phyloP scores from a whole-genome alignment of 2,113 vertebrate genomes.

The Dipodomys ordii region DNA sequence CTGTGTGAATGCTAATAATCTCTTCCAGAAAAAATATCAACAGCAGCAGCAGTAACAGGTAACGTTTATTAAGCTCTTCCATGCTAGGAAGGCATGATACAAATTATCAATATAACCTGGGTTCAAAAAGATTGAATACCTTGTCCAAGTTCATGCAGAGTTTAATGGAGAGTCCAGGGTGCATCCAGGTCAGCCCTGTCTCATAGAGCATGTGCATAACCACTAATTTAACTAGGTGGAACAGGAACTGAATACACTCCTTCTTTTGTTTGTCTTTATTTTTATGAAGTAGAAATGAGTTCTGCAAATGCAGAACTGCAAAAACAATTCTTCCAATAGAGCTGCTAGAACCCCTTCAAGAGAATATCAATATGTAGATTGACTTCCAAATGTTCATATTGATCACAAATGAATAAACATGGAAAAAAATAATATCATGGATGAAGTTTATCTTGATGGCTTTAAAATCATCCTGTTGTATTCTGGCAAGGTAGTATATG shows the following conservation, averaged over 20 bases:
- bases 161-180: background rate
- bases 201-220: background rate
- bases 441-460: conserved; percentile 23
- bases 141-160: background rate
- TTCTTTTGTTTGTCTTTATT: too few species aligned
- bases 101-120: background rate
- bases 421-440: conserved; percentile 55
- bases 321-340: too few species aligned
- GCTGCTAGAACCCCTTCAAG: too few species aligned
- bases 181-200: background rate
- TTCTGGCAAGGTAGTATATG: conserved; percentile 53
- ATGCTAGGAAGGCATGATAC: background rate
- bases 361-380: too few species aligned
- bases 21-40: background rate
- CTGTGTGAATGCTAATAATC: background rate
- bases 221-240: background rate
- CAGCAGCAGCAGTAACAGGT: background rate
- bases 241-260: background rate
- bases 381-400: too few species aligned
- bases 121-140: background rate
- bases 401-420: conserved; percentile 57
- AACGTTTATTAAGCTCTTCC: background rate
- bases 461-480: conserved; percentile 47
- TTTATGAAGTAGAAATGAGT: too few species aligned
- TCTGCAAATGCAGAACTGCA: too few species aligned